Percentiles rank a stretch among this genome's conserved stretches.
phyloP scores from a whole-genome alignment of 2,888 invertebrate species.

The Mimas tiliae region DNA sequence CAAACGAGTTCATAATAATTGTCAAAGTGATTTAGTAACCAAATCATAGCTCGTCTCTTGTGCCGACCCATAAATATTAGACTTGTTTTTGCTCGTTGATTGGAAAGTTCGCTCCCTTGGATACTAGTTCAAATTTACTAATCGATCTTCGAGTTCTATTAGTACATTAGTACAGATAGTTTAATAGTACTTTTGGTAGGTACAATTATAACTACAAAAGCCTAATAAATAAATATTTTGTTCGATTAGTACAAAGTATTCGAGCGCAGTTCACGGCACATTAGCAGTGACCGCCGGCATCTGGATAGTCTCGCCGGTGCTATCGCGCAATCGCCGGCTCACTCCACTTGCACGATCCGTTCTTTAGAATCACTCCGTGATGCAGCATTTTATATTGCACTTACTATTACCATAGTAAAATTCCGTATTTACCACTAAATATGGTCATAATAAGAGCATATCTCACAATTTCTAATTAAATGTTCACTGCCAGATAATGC shows the following conservation, averaged over 20 bases:
- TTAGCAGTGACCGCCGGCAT: slow-evolving; percentile 50
- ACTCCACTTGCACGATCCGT: slow-evolving; percentile 41
- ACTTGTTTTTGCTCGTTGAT: not conserved
- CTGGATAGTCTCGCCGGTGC: slow-evolving; percentile 63
- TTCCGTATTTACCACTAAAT: too few relatives aligned
- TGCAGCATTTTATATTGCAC: slow-evolving; percentile 39
- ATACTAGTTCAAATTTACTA: too few relatives aligned
- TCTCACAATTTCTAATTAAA: too few relatives aligned
- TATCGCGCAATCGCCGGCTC: slow-evolving; percentile 45
- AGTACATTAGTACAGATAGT: too few relatives aligned
- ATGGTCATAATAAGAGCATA: too few relatives aligned
- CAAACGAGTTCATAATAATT: not conserved
- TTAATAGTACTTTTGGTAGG: too few relatives aligned
- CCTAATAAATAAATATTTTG: not conserved
- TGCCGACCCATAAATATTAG: slow-evolving; percentile 3
- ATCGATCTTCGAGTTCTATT: too few relatives aligned
- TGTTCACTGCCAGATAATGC: too few relatives aligned
- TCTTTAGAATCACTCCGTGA: slow-evolving; percentile 49
- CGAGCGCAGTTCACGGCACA: slow-evolving; percentile 39
- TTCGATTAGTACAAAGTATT: slow-evolving; percentile 9
- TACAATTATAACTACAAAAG: too few relatives aligned
- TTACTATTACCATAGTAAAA: slow-evolving; percentile 19
- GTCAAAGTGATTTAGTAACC: not conserved
- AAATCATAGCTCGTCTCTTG: not conserved
- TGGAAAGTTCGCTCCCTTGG: too few relatives aligned